phyloP scores from a whole-genome alignment of 2,113 vertebrate genomes.

The Sapajus apella region DNA sequence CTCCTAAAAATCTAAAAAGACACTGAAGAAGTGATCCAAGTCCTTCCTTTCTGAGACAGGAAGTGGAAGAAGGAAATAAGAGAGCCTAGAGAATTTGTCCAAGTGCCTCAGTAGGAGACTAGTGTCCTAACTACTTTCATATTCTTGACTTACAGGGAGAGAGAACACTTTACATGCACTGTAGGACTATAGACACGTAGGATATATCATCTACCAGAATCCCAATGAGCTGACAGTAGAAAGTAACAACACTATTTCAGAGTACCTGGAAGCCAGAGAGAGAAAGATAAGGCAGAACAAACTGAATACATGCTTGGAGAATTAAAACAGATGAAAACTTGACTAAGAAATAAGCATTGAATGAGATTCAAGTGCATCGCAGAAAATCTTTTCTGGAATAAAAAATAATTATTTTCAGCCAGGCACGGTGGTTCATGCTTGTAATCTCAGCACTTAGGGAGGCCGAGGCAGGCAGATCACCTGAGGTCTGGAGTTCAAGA shows the following conservation, averaged over 20 bases:
- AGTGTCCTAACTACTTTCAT: background rate
- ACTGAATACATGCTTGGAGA: background rate
- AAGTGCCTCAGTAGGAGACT: background rate
- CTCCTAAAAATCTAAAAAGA: background rate
- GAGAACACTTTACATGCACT: background rate
- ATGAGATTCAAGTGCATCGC: background rate
- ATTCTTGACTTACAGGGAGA: background rate
- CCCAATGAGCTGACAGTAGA: background rate
- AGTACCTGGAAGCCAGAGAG: background rate
- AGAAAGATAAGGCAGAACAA: background rate
- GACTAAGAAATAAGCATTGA: constrained; percentile 2
- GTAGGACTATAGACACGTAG: background rate
- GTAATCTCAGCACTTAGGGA: no score
- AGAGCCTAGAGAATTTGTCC: background rate
- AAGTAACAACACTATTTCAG: background rate
- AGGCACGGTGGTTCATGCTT: no score
- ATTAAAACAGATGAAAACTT: background rate
- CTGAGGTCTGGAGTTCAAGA: no score
- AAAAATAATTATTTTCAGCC: background rate
- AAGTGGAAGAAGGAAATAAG: background rate
- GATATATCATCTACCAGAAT: background rate
- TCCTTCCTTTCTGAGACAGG: background rate
- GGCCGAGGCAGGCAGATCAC: no score
- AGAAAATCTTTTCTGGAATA: background rate
- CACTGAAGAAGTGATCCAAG: background rate